These are phyloP conservation scores for Orchesella cincta DNA, from an alignment of 1,140 invertebrate genomes.

Conservation along the genomic window DNA sequence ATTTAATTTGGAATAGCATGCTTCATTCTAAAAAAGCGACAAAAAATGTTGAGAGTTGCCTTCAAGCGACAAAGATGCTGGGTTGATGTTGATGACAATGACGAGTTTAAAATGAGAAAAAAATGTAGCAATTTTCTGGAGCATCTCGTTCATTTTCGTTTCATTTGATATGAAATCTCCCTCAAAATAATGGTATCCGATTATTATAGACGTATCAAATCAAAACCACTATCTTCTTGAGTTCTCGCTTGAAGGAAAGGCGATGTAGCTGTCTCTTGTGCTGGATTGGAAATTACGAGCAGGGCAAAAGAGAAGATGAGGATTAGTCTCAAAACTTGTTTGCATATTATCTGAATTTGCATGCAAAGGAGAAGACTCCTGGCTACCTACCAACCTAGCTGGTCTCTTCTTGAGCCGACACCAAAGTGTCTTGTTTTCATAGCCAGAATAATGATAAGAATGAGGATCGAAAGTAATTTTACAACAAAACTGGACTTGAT, in stretches of 20 bases:
- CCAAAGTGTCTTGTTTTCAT: constrained; percentile 2
- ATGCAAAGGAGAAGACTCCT: background rate
- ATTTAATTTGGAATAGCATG: no score
- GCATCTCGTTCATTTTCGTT: background rate
- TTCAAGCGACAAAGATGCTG: no score
- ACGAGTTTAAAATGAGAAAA: background rate
- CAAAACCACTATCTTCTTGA: background rate
- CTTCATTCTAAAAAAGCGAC: no score
- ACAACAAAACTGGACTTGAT: background rate
- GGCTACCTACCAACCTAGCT: background rate
- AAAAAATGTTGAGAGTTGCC: no score
- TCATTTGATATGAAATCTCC: no score
- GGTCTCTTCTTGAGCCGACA: background rate
- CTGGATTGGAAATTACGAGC: background rate
- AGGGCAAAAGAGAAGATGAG: no score
- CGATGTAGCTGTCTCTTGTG: background rate
- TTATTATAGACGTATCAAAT: background rate
- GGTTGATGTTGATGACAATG: background rate
- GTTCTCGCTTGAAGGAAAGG: background rate
- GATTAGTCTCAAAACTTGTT: constrained; percentile 25
- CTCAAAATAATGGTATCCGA: no score
- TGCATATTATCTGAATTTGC: constrained; percentile 22
- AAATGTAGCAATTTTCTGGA: background rate
- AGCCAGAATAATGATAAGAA: background rate
- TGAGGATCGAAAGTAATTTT: background rate